phyloP scores from a whole-genome alignment of 2,113 vertebrate species.

The Elgaria multicarinata region DNA sequence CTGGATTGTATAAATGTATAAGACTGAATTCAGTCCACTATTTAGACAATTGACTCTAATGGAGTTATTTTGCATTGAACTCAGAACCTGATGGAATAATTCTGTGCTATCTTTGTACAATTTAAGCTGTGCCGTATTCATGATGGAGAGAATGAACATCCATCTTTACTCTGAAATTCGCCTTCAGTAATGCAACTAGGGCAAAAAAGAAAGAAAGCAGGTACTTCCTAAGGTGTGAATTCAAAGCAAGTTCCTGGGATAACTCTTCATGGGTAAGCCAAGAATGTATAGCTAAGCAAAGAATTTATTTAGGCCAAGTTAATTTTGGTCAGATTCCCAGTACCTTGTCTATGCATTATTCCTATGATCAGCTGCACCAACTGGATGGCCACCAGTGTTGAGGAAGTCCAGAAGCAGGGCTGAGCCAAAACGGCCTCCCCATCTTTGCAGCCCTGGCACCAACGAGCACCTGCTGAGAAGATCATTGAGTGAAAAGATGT shows the following conservation, averaged over 20 bases:
- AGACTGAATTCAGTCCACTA: conserved; percentile 19
- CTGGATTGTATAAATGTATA: neutral
- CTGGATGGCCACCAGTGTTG: neutral
- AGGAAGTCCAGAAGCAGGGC: neutral
- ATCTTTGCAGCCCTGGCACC: neutral
- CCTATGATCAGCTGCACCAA: neutral
- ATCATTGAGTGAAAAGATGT: neutral
- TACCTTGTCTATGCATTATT: neutral
- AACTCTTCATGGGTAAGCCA: neutral
- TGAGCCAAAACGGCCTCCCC: neutral
- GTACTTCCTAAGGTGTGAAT: conserved; percentile 9
- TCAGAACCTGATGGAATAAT: neutral
- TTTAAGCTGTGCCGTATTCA: conserved; percentile 25
- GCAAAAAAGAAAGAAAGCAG: conserved; percentile 18
- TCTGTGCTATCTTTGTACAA: conserved; percentile 24
- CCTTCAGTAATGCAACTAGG: neutral
- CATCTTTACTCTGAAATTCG: conserved; percentile 23
- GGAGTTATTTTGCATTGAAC: conserved; percentile 32
- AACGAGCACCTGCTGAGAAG: neutral
- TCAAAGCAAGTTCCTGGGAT: neutral
- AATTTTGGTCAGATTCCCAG: neutral
- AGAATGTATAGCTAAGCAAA: neutral
- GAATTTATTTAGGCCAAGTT: neutral
- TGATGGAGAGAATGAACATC: conserved; percentile 1
- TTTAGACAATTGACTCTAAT: conserved; percentile 32